Evolutionary conservation across 2,113 vertebrate species (phyloP).

Genomic region (Pterophyllum scalare): DNA sequence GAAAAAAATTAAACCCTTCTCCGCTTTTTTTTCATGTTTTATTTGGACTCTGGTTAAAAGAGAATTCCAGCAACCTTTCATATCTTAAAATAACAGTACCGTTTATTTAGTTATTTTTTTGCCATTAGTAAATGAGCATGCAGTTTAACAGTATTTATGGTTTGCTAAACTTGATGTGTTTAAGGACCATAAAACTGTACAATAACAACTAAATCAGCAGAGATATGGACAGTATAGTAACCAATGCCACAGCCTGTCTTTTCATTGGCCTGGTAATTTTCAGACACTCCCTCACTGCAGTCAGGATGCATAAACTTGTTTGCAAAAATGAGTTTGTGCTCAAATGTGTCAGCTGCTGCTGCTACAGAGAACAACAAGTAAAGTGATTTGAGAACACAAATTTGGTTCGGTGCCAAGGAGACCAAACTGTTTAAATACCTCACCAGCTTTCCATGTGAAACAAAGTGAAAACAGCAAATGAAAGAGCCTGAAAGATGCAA

Average conservation of each 20-base stretch:
- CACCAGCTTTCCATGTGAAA: constrained; percentile 23
- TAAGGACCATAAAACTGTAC: background rate
- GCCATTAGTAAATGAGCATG: background rate
- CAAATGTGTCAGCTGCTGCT: background rate
- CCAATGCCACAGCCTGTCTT: background rate
- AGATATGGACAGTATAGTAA: background rate
- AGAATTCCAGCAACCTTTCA: background rate
- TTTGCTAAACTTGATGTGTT: background rate
- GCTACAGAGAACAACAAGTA: constrained; percentile 1
- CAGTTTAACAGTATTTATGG: fast-evolving
- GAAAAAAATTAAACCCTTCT: too few species aligned
- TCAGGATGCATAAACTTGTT: constrained; percentile 28
- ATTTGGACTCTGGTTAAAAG: background rate
- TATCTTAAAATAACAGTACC: background rate
- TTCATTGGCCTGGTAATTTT: background rate
- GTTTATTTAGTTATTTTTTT: background rate
- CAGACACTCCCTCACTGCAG: background rate
- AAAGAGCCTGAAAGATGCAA: constrained; percentile 31
- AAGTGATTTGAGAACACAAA: constrained; percentile 5
- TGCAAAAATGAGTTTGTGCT: constrained; percentile 1
- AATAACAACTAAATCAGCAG: background rate
- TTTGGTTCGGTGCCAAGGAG: constrained; percentile 39
- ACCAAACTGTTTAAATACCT: constrained; percentile 31
- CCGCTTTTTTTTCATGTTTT: background rate
- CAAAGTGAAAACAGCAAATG: constrained; percentile 37